These are phyloP conservation scores for Zaprionus nigranus DNA, from an alignment of 1,140 invertebrate species.

Conservation along the genomic window DNA sequence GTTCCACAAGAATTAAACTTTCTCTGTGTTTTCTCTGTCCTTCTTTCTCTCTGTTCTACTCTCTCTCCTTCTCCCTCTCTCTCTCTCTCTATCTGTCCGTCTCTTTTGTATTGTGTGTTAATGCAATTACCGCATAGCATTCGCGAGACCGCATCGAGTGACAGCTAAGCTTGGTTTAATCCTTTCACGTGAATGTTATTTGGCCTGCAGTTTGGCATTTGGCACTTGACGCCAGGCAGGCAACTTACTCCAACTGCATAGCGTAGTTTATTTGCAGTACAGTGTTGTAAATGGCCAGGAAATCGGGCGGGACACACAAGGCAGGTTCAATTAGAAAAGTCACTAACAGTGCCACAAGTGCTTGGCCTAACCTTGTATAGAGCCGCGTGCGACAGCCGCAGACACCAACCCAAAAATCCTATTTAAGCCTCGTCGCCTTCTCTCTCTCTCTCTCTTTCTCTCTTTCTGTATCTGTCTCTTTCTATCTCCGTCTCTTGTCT, in stretches of 20 bases:
- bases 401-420: constrained; percentile 35
- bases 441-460: constrained; percentile 13
- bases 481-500: neutral
- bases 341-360: constrained; percentile 1
- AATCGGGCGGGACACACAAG: constrained; percentile 3
- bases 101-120: constrained; percentile 4
- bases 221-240: constrained; percentile 8
- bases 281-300: neutral
- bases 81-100: neutral
- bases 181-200: constrained; percentile 45
- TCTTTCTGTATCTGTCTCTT: no score
- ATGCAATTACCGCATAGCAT: constrained; percentile 21
- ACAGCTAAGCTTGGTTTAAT: constrained; percentile 31
- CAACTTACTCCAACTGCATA: constrained; percentile 21
- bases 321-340: constrained; percentile 44
- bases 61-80: no score
- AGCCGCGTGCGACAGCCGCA: neutral
- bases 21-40: neutral
- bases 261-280: constrained; percentile 11
- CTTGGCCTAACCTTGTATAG: constrained; percentile 18
- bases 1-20: constrained; percentile 1
- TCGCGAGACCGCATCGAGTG: constrained; percentile 1
- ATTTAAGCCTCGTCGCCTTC: constrained; percentile 33
- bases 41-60: no score
- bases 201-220: constrained; percentile 24